Conservation (phyloP, 2,888 invertebrate genomes). For the Miltochrista miniata region DNA sequence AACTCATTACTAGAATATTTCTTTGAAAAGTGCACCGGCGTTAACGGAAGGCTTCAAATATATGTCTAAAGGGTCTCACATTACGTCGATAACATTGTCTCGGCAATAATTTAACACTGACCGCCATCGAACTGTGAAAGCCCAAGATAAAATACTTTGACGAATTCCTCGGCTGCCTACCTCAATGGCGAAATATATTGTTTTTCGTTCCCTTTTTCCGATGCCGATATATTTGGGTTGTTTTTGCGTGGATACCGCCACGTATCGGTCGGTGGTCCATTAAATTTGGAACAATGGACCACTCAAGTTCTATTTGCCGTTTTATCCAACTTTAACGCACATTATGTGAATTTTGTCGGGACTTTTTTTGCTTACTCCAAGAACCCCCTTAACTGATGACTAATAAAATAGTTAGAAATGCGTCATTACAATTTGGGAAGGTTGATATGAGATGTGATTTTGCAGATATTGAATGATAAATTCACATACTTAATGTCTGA, state of each 20-base stretch:
- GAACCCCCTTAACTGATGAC: slow-evolving; percentile 43
- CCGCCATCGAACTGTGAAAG: slow-evolving; percentile 78
- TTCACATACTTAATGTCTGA: no score
- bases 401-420: slow-evolving; percentile 26
- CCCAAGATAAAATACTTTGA: slow-evolving; percentile 76
- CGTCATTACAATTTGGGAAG: no score
- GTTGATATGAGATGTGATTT: not conserved
- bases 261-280: slow-evolving; percentile 76
- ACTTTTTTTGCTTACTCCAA: slow-evolving; percentile 53
- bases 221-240: slow-evolving; percentile 58
- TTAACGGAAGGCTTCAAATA: slow-evolving; percentile 32
- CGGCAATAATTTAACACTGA: slow-evolving; percentile 70
- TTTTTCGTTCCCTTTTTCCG: slow-evolving; percentile 71
- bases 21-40: slow-evolving; percentile 10
- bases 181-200: slow-evolving; percentile 72
- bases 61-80: slow-evolving; percentile 51
- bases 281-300: slow-evolving; percentile 75
- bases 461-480: not conserved
- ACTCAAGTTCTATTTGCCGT: slow-evolving; percentile 73
- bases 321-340: slow-evolving; percentile 78
- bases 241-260: slow-evolving; percentile 69
- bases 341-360: slow-evolving; percentile 74
- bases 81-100: slow-evolving; percentile 66
- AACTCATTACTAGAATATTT: slow-evolving; percentile 19
- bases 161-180: slow-evolving; percentile 72